phyloP scores from a whole-genome alignment of 2,888 invertebrate species.

The Marronus borbonicus region DNA sequence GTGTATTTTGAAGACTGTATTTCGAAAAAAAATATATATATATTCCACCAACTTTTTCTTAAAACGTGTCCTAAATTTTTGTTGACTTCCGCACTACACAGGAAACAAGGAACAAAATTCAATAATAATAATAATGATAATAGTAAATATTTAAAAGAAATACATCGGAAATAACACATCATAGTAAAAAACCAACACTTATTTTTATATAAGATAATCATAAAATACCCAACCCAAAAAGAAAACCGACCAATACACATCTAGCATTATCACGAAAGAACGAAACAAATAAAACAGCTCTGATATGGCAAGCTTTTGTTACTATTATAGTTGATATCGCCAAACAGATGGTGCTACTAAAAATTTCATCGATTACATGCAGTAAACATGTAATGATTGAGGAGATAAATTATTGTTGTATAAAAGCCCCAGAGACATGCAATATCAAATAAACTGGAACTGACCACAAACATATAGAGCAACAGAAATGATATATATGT shows the following conservation, averaged over 20 bases:
- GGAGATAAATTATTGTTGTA: slow-evolving; percentile 48
- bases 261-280: background rate
- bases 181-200: slow-evolving; percentile 55
- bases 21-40: background rate
- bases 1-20: background rate
- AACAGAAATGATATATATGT: slow-evolving; percentile 52
- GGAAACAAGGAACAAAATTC: slow-evolving; percentile 54
- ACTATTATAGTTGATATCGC: background rate
- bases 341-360: background rate
- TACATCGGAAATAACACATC: slow-evolving; percentile 55
- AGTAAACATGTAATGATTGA: slow-evolving; percentile 60
- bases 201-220: slow-evolving; percentile 32
- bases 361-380: slow-evolving; percentile 59
- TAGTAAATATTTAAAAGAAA: slow-evolving; percentile 52
- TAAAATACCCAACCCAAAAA: slow-evolving; percentile 68
- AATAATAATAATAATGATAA: slow-evolving; percentile 31
- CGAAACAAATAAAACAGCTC: background rate
- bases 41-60: slow-evolving; percentile 25
- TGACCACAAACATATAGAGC: slow-evolving; percentile 63
- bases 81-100: slow-evolving; percentile 51
- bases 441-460: slow-evolving; percentile 59
- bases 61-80: slow-evolving; percentile 31
- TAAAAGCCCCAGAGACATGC: slow-evolving; percentile 65
- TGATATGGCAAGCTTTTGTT: background rate
- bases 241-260: slow-evolving; percentile 9